A percentile compares a stretch with the other conserved stretches of the same genome.
Evolutionary conservation across 2,113 vertebrate genomes (phyloP).

Genomic region (Scolopax mira): DNA sequence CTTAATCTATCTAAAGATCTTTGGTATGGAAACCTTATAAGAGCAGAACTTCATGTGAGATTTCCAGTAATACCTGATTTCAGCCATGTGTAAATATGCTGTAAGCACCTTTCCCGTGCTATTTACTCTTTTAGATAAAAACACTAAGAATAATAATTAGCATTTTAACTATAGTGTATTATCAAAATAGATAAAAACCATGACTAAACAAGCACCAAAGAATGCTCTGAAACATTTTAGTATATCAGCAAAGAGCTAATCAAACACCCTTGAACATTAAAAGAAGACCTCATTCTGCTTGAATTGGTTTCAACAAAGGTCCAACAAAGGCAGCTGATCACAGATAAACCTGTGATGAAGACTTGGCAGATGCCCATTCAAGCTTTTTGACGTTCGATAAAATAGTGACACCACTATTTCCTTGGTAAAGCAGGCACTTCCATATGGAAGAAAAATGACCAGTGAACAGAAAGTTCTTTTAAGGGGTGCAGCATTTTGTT

Average conservation of each 20-base stretch:
- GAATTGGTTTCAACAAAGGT: not conserved
- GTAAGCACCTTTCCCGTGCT: not conserved
- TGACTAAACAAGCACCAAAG: not conserved
- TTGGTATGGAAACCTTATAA: not conserved
- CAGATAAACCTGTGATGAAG: not conserved
- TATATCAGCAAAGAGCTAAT: not conserved
- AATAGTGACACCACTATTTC: not conserved
- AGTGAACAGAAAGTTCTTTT: not conserved
- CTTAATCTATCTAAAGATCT: slow-evolving; percentile 28
- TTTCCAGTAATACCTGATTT: not conserved
- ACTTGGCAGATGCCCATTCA: not conserved
- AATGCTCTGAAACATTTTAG: not conserved
- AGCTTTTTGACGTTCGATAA: fast-evolving
- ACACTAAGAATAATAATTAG: not conserved
- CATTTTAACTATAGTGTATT: not conserved
- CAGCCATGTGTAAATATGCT: not conserved
- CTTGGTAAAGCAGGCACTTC: not conserved
- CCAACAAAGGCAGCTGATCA: not conserved
- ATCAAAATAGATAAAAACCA: not conserved
- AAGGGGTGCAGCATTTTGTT: not conserved
- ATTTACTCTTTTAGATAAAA: not conserved
- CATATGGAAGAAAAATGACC: not conserved
- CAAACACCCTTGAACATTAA: not conserved
- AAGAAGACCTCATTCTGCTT: not conserved
- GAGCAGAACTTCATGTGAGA: not conserved